These are phyloP conservation scores for Tachina grossa DNA, from an alignment of 2,888 invertebrate species.

Conservation along the genomic window DNA sequence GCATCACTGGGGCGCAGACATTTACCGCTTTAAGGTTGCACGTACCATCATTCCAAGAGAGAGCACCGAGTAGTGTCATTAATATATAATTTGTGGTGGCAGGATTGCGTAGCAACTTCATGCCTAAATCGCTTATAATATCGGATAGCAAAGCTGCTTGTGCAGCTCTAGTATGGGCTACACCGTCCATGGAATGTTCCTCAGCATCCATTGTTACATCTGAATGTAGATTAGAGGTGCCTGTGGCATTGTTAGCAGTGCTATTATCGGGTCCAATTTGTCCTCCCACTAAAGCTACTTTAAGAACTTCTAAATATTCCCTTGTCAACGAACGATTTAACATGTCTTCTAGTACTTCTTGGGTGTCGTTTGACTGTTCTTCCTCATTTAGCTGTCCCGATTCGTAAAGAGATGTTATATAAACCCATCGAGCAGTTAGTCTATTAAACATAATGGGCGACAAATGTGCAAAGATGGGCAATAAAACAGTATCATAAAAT, in stretches of 20 bases:
- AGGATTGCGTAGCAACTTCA: slow-evolving; percentile 87
- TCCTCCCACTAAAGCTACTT: slow-evolving; percentile 90
- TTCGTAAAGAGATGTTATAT: slow-evolving; percentile 89
- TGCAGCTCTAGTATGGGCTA: slow-evolving; percentile 83
- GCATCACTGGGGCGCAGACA: slow-evolving; percentile 88
- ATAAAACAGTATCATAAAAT: slow-evolving; percentile 88
- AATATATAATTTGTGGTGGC: slow-evolving; percentile 87
- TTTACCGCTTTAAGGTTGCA: slow-evolving; percentile 91
- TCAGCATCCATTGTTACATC: slow-evolving; percentile 85
- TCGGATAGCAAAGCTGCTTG: slow-evolving; percentile 86
- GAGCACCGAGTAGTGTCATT: slow-evolving; percentile 85
- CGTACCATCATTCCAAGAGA: slow-evolving; percentile 94
- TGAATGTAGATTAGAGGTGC: slow-evolving; percentile 65
- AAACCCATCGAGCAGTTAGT: slow-evolving; percentile 90
- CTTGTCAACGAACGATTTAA: slow-evolving; percentile 92
- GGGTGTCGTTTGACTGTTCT: slow-evolving; percentile 89
- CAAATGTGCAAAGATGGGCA: slow-evolving; percentile 91
- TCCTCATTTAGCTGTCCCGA: slow-evolving; percentile 90
- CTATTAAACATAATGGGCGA: slow-evolving; percentile 89
- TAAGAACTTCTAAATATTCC: slow-evolving; percentile 93
- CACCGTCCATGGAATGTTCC: slow-evolving; percentile 88
- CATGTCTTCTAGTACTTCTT: slow-evolving; percentile 93
- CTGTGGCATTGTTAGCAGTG: slow-evolving; percentile 59
- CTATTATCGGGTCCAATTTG: slow-evolving; percentile 82
- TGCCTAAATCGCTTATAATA: slow-evolving; percentile 92